Evolutionary conservation across 2,888 invertebrate species (phyloP), one percentile per base, ranked within the genome.

Genomic region (Adineta ricciae): DNA sequence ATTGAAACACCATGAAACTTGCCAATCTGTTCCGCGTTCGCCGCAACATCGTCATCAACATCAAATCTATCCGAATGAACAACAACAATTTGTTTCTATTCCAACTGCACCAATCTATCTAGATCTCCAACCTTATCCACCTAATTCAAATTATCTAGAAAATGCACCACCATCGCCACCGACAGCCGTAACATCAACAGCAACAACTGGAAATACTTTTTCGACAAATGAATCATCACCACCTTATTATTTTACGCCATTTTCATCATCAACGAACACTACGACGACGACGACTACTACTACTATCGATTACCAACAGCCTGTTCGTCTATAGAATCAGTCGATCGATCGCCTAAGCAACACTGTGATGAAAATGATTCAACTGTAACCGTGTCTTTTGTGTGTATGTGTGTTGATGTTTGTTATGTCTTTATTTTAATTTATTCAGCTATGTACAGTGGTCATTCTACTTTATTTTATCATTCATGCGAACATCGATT

Each of bases 381-480:
- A 64, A 64, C 19, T 64, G 32, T 32, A 64, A 32, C 16, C 32
- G 27, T 64, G 64, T 64, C 27, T 56, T 27, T 64, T 32, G 27
- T 64, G 64, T 36, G 64, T 32, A 27, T 32, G 64, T 64, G 64
- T 32, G 32, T 64, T 2, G 16, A 14, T 36, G 64, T 36, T 27
- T 32, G 64, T 64, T 64, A 16, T 64, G 64, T 64, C 64, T 64
- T 7, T 32, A 19, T 64, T 64, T 32, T 64, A 64, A 64, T 64
- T 64, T 64, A 64, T 64, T 64, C 64, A 64, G 64, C 64, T 64
- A 64, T 64, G 64, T 64, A 64, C 64, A 64, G 64, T 64, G 64
- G 64, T 64, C 64, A 19, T 64, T 64, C 32, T 64, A 32, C 64
- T 64, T 64, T 64, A 64, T 64, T 64, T 27, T 32, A 64, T 64